Percentiles rank a stretch among this genome's conserved stretches.
Conservation (phyloP, 2,888 invertebrate species). For the Lissocephala sabroskyi region DNA sequence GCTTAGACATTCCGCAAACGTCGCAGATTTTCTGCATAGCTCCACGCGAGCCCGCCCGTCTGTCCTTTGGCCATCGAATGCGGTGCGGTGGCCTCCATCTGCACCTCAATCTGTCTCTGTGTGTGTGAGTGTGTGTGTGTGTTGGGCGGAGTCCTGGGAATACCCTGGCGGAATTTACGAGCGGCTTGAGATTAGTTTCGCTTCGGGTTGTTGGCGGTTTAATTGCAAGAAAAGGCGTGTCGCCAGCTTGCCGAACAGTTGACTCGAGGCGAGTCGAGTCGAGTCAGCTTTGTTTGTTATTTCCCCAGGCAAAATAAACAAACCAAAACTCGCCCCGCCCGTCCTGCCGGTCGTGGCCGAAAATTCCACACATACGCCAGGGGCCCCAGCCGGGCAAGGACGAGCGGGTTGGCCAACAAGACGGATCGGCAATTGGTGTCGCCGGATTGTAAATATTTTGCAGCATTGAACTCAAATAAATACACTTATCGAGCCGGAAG, state of each 20-base stretch:
- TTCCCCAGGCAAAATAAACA: neutral
- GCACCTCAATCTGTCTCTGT: neutral
- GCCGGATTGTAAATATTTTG: slow-evolving; percentile 41
- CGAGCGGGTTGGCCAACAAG: slow-evolving; percentile 1
- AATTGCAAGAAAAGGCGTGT: slow-evolving; percentile 55
- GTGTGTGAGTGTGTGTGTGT: neutral
- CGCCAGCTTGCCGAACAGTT: slow-evolving; percentile 34
- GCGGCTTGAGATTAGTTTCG: slow-evolving; percentile 57
- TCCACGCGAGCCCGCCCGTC: no score
- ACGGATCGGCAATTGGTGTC: slow-evolving; percentile 37
- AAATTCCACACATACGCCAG: slow-evolving; percentile 41
- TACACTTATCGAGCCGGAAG: slow-evolving; percentile 50
- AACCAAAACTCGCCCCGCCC: no score
- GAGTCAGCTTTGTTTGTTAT: no score
- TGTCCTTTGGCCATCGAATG: slow-evolving; percentile 42
- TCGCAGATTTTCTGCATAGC: slow-evolving; percentile 54
- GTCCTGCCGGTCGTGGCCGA: no score
- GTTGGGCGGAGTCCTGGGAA: slow-evolving; percentile 35
- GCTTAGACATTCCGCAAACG: slow-evolving; percentile 53
- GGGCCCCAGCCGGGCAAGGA: slow-evolving; percentile 12
- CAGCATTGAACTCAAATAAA: slow-evolving; percentile 45
- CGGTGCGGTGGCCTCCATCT: slow-evolving; percentile 8
- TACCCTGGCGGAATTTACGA: slow-evolving; percentile 55
- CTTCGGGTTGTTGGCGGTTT: slow-evolving; percentile 47
- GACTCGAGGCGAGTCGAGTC: slow-evolving; percentile 1